phyloP scores from a whole-genome alignment of 2,113 vertebrate genomes.

The Datnioides undecimradiatus region DNA sequence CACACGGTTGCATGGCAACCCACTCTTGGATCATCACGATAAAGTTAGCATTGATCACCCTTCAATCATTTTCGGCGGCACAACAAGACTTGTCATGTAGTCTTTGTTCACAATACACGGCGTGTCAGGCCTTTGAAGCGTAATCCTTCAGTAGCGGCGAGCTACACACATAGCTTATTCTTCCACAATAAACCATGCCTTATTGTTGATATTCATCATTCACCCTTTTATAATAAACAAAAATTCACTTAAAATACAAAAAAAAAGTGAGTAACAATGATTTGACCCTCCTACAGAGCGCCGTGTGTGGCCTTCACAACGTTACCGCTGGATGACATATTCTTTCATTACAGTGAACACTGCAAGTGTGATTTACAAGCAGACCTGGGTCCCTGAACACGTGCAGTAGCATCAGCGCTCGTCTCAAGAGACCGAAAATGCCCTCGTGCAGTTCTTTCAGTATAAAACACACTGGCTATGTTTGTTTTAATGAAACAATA shows the following conservation, averaged over 20 bases:
- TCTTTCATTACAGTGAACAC: background rate
- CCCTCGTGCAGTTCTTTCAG: background rate
- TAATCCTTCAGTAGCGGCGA: background rate
- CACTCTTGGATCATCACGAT: conserved; percentile 34
- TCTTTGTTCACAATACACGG: conserved; percentile 34
- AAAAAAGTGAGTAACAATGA: background rate
- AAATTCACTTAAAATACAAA: background rate
- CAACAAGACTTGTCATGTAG: conserved; percentile 24
- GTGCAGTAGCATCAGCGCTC: background rate
- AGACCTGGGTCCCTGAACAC: background rate
- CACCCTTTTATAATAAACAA: background rate
- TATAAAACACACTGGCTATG: background rate
- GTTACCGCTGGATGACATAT: background rate
- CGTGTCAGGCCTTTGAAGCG: conserved; percentile 29
- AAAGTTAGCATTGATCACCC: conserved; percentile 59
- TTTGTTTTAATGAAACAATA: conserved; percentile 23
- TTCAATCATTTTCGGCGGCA: conserved; percentile 31
- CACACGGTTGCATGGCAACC: conserved; percentile 70
- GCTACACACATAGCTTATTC: background rate
- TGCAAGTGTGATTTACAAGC: background rate
- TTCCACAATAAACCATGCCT: conserved; percentile 1
- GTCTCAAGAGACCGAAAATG: background rate
- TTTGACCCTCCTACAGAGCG: conserved; percentile 1
- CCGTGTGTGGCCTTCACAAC: background rate
- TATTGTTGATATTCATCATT: background rate